phyloP scores from a whole-genome alignment of 2,888 invertebrate species.

The Drosophila histrio region DNA sequence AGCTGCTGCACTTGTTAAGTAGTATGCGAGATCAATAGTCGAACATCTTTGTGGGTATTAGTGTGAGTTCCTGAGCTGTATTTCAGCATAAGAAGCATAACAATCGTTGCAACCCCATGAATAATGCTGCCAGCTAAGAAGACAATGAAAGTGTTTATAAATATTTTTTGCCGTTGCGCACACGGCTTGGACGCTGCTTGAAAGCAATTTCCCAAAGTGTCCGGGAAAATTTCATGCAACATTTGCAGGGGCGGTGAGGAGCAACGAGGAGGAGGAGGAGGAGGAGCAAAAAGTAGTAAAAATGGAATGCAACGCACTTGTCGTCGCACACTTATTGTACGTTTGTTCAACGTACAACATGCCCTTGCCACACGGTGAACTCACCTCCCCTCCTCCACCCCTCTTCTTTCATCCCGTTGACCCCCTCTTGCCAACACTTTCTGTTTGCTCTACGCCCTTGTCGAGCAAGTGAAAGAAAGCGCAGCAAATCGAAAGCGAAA shows the following conservation, averaged over 20 bases:
- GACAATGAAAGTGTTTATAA: constrained; percentile 58
- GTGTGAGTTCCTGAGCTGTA: constrained; percentile 6
- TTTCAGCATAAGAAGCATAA: constrained; percentile 33
- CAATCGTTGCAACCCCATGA: constrained; percentile 41
- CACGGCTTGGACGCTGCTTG: constrained; percentile 17
- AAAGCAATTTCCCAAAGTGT: constrained; percentile 67
- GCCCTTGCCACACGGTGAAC: not conserved
- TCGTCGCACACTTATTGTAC: constrained; percentile 20
- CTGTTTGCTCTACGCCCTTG: constrained; percentile 9
- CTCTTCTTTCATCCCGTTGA: not conserved
- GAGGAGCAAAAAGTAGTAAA: not conserved
- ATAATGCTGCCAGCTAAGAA: constrained; percentile 50
- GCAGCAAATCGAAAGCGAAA: constrained; percentile 79
- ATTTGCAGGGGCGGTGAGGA: constrained; percentile 37
- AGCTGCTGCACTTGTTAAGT: not conserved
- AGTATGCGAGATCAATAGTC: not conserved
- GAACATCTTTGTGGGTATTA: not conserved
- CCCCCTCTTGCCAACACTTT: not conserved
- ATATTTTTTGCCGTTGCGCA: constrained; percentile 42
- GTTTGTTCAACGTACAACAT: constrained; percentile 19
- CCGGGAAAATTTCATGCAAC: constrained; percentile 61
- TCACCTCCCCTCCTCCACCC: not conserved
- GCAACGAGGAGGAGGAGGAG: too few relatives aligned
- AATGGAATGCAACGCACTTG: constrained; percentile 61
- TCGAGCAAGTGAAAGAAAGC: constrained; percentile 64